These are phyloP conservation scores for Dasyurus viverrinus DNA, from an alignment of 2,113 vertebrate genomes.

Conservation along the genomic window DNA sequence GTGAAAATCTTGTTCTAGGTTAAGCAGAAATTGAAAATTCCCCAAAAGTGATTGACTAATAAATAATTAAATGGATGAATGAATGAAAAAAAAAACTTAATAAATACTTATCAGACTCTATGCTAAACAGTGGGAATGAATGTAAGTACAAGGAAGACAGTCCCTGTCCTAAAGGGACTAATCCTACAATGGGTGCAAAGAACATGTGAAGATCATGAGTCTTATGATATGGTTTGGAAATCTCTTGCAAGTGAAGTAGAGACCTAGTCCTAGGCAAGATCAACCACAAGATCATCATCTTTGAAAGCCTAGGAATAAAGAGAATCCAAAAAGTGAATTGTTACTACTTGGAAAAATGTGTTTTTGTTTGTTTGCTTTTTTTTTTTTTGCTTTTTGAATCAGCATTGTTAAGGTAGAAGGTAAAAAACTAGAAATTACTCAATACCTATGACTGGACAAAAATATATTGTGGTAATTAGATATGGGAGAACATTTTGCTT, in stretches of 20 bases:
- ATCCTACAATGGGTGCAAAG: not conserved
- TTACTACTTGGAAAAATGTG: not conserved
- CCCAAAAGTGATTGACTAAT: not conserved
- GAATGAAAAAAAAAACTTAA: not conserved
- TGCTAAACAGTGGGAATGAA: not conserved
- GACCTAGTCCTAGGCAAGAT: not conserved
- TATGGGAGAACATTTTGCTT: conserved; percentile 1
- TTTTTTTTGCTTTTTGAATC: not conserved
- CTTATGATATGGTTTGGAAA: not conserved
- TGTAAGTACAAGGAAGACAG: not conserved
- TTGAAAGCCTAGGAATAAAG: not conserved
- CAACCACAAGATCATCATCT: not conserved
- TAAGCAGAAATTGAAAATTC: not conserved
- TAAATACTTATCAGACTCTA: not conserved
- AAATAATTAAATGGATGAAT: not conserved
- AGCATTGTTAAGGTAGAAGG: not conserved
- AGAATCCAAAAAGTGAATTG: not conserved
- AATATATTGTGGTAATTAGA: not conserved
- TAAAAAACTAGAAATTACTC: conserved; percentile 23
- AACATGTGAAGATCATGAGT: not conserved
- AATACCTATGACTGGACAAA: not conserved
- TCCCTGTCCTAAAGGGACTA: not conserved
- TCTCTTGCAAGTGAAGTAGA: not conserved
- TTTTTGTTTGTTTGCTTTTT: not conserved
- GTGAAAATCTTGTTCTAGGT: not conserved